These are phyloP conservation scores for Drosophila buzzatii DNA, from an alignment of 2,888 invertebrate genomes.

Conservation along the genomic window DNA sequence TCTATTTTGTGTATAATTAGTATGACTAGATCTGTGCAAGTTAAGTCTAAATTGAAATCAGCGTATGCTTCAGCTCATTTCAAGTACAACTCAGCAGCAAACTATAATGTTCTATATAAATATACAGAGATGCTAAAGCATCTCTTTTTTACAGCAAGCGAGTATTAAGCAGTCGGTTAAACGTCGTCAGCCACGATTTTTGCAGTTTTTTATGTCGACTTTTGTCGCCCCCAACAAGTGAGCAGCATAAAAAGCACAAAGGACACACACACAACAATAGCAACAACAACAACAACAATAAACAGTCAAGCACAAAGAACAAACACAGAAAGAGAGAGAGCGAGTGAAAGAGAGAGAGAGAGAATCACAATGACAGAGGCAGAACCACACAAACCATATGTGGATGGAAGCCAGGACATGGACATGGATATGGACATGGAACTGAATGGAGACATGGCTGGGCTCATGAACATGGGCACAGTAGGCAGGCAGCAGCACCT, in stretches of 20 bases:
- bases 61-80: no score
- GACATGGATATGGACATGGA: constrained; percentile 11
- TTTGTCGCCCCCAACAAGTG: constrained; percentile 51
- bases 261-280: constrained; percentile 33
- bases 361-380: neutral
- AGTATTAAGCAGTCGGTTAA: neutral
- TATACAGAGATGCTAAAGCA: no score
- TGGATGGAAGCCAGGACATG: constrained; percentile 1
- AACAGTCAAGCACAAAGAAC: constrained; percentile 43
- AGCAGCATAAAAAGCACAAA: constrained; percentile 58
- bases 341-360: neutral
- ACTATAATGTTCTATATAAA: no score
- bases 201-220: constrained; percentile 30
- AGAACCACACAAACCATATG: constrained; percentile 10
- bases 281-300: constrained; percentile 13
- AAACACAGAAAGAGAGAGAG: neutral
- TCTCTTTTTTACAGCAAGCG: neutral
- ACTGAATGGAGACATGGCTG: neutral
- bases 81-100: no score
- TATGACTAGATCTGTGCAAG: no score
- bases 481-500: constrained; percentile 20
- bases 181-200: neutral
- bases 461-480: constrained; percentile 12
- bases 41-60: no score
- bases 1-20: no score